Base-by-base conservation (phyloP, 2,113 vertebrate species). In the Pygoscelis adeliae region DNA sequence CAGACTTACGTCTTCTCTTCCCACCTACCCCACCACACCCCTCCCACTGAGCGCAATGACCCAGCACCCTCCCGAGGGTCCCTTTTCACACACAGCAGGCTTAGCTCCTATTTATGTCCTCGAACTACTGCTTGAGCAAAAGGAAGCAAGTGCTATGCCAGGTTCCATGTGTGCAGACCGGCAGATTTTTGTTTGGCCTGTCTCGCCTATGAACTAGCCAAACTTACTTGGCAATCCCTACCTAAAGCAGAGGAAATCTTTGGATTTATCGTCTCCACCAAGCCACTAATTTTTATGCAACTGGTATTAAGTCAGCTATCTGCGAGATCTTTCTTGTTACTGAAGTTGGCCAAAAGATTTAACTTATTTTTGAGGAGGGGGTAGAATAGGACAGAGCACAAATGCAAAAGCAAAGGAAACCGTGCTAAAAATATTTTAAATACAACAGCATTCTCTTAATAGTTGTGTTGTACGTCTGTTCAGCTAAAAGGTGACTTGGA, bases 31-130 rank as follows among this genome's bases (percentile, higher is more conserved):
- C 76, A 65, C 26, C 81, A 50, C 91, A 70, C 76, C 58, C 44
- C 83, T 97, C 63, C 66, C 71, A 65, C 6, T 0, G 3, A 89
- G 67, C 59, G 73, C 77, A 69, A 3, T 53, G 93, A 58, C 83
- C 94, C 86, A 85, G 72, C 80, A 40, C n/a, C 79, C 56, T 84
- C 82, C 87, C 73, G 0, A 38, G 83, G 77, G 80, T 78, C 74
- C 87, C 70, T 59, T 55, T 69, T 61, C 90, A 56, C 66, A 89
- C 69, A n/a, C 56, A 69, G 80, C 84, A 78, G 87, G 72, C 61
- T 91, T 14, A 80, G 93, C 87, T 95, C 92, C 90, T 85, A 65
- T 94, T 95, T 90, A n/a, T 49, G 85, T 93, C 73, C 91, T 87
- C 32, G 0, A 91, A 44, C 92, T 76, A 25, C 97, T 83, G 93